Evolutionary conservation across 2,888 invertebrate species (phyloP).

Genomic region (Linnaemya vulpina): DNA sequence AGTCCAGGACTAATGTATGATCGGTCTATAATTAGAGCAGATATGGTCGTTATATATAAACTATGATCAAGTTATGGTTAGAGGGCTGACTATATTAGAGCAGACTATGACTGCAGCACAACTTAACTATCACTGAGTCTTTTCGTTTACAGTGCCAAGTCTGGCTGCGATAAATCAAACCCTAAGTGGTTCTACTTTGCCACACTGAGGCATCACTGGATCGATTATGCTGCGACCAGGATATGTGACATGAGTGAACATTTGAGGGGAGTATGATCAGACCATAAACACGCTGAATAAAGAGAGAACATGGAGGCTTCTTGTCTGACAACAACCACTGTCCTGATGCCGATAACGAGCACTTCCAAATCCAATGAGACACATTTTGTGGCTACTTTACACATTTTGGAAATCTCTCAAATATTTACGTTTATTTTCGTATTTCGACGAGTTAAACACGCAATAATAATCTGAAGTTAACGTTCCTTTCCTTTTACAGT

Average conservation of each 20-base stretch:
- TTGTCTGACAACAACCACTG: neutral
- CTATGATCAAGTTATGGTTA: neutral
- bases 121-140: too few species aligned
- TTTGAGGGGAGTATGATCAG: too few species aligned
- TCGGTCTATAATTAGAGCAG: too few species aligned
- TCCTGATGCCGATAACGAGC: neutral
- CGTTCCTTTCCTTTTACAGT: constrained; percentile 36
- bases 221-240: too few species aligned
- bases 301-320: neutral
- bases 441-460: constrained; percentile 64
- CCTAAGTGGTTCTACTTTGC: too few species aligned
- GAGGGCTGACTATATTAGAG: neutral
- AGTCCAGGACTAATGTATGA: too few species aligned
- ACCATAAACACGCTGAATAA: too few species aligned
- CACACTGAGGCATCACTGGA: too few species aligned
- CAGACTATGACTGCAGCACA: neutral
- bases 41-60: too few species aligned
- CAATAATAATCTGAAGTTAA: constrained; percentile 68
- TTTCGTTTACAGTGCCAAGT: too few species aligned
- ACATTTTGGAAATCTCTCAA: constrained; percentile 37
- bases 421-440: constrained; percentile 39
- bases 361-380: constrained; percentile 23
- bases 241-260: too few species aligned
- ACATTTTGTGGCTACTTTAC: constrained; percentile 50
- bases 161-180: too few species aligned